These are phyloP conservation scores for Sebastes vulpes DNA, from an alignment of 2,797 vertebrate species.

Conservation along the genomic window DNA sequence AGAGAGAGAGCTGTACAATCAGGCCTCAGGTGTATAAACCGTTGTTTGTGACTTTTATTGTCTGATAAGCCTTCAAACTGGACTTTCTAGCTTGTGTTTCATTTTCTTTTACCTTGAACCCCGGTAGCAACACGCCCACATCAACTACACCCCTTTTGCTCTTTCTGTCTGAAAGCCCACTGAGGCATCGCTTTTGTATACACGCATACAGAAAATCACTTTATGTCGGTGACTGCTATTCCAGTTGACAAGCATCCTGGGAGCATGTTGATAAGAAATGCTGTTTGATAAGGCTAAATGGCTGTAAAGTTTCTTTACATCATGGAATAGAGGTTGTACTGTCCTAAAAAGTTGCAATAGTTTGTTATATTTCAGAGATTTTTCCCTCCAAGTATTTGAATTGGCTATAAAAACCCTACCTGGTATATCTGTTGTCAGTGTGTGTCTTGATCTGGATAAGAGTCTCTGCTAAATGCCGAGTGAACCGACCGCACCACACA, in stretches of 20 bases:
- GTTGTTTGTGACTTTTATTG: neutral
- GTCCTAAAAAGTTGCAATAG: neutral
- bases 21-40: neutral
- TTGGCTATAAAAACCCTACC: neutral
- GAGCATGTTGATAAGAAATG: neutral
- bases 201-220: neutral
- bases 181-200: neutral
- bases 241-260: neutral
- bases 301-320: neutral
- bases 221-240: neutral
- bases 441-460: neutral
- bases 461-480: neutral
- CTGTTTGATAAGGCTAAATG: neutral
- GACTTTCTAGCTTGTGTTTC: neutral
- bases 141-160: neutral
- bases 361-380: neutral
- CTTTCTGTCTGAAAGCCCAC: neutral
- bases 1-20: neutral
- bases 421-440: neutral
- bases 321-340: neutral
- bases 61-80: neutral
- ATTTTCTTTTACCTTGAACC: neutral
- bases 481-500: neutral
- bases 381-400: neutral
- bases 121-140: neutral